phyloP scores from a whole-genome alignment of 2,113 vertebrate species.

The Seriola dumerili region DNA sequence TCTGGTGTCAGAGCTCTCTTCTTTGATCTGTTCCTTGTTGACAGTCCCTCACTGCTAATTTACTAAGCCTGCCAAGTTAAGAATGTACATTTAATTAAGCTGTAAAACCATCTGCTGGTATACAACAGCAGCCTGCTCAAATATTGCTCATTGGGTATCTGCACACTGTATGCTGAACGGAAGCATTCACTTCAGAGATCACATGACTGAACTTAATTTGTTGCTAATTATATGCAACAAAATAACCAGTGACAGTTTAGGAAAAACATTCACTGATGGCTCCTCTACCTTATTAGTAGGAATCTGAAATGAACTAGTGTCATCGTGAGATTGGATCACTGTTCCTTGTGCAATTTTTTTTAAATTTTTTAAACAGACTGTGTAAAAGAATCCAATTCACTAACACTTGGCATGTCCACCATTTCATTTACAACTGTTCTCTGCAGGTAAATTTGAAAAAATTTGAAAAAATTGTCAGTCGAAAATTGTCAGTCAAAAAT shows the following conservation, averaged over 20 bases:
- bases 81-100: conserved; percentile 57
- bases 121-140: conserved; percentile 51
- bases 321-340: neutral
- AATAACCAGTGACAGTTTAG: conserved; percentile 13
- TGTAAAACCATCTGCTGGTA: conserved; percentile 50
- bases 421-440: conserved; percentile 2
- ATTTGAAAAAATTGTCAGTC: too few relatives aligned
- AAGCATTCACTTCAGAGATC: conserved; percentile 4
- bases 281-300: conserved; percentile 5
- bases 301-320: conserved; percentile 6
- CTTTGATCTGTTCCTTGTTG: conserved; percentile 42
- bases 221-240: conserved; percentile 34
- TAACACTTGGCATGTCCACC: neutral
- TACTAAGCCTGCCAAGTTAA: conserved; percentile 45
- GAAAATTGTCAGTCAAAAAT: too few relatives aligned
- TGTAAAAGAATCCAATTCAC: conserved; percentile 4
- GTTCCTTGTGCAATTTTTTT: neutral
- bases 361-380: neutral
- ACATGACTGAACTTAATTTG: conserved; percentile 18
- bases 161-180: conserved; percentile 2
- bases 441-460: neutral
- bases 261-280: conserved; percentile 15
- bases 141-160: conserved; percentile 38
- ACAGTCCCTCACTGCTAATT: conserved; percentile 49
- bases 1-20: conserved; percentile 10